These are phyloP conservation scores for Myotis lucifugus DNA, from an alignment of 2,113 vertebrate genomes.

Conservation along the genomic window DNA sequence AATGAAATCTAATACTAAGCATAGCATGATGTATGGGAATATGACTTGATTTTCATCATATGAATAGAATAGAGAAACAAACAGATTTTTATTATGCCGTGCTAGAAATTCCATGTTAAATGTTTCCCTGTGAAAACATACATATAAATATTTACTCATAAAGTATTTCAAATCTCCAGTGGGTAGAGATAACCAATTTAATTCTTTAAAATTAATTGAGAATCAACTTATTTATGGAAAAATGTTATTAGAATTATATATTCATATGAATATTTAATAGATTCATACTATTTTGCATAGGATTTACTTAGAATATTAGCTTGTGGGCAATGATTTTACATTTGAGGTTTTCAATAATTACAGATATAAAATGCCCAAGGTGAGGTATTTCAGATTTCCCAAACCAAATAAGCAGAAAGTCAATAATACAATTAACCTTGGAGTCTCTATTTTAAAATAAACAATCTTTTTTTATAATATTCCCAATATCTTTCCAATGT, in stretches of 20 bases:
- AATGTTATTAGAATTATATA: neutral
- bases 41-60: neutral
- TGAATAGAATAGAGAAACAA: neutral
- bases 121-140: neutral
- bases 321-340: neutral
- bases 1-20: neutral
- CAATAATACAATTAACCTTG: neutral
- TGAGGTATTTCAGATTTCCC: neutral
- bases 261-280: neutral
- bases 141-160: neutral
- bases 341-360: neutral
- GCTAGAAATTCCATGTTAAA: neutral
- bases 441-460: conserved; percentile 40
- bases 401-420: neutral
- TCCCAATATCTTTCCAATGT: neutral
- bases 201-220: conserved; percentile 8
- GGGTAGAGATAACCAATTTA: neutral
- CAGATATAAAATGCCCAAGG: neutral
- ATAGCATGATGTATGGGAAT: neutral
- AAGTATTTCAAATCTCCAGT: neutral
- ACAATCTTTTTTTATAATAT: neutral
- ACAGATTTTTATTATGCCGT: neutral
- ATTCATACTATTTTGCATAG: neutral
- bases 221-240: neutral
- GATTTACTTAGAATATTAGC: conserved; percentile 26